These are phyloP conservation scores for Dasyornis broadbenti DNA, from an alignment of 2,113 vertebrate genomes.

Conservation along the genomic window DNA sequence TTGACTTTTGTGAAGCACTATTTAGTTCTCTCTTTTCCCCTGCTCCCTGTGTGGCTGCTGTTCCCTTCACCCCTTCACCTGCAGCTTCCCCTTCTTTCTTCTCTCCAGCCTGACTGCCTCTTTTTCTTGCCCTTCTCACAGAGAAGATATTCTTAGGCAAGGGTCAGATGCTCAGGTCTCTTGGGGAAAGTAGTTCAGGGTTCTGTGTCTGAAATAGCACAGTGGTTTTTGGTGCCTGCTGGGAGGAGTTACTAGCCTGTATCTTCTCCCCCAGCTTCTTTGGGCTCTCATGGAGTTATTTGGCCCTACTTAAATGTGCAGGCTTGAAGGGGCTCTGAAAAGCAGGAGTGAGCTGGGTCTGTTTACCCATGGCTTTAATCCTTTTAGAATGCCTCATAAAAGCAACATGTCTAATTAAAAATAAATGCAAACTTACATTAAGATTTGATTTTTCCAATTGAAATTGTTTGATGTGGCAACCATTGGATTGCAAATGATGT, in stretches of 20 bases:
- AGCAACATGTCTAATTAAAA: neutral
- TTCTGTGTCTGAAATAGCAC: conserved; percentile 2
- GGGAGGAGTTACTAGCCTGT: neutral
- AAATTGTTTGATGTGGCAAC: neutral
- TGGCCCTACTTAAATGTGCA: neutral
- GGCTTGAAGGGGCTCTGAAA: neutral
- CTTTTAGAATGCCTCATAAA: neutral
- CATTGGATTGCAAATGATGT: neutral
- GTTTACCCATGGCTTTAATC: neutral
- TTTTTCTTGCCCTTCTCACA: neutral
- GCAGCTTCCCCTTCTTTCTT: neutral
- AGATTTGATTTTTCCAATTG: neutral
- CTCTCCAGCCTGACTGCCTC: neutral
- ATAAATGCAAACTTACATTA: neutral
- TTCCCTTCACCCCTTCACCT: neutral
- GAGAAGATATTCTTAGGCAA: neutral
- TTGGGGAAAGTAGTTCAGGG: neutral
- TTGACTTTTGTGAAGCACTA: neutral
- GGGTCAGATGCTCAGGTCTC: neutral
- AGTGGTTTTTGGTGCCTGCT: neutral
- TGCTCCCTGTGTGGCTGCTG: neutral
- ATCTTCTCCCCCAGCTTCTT: neutral
- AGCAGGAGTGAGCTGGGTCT: neutral
- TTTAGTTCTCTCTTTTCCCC: neutral
- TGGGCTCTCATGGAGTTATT: neutral